These are phyloP conservation scores for Mechanitis messenoides DNA, from an alignment of 2,888 invertebrate genomes.

Conservation along the genomic window DNA sequence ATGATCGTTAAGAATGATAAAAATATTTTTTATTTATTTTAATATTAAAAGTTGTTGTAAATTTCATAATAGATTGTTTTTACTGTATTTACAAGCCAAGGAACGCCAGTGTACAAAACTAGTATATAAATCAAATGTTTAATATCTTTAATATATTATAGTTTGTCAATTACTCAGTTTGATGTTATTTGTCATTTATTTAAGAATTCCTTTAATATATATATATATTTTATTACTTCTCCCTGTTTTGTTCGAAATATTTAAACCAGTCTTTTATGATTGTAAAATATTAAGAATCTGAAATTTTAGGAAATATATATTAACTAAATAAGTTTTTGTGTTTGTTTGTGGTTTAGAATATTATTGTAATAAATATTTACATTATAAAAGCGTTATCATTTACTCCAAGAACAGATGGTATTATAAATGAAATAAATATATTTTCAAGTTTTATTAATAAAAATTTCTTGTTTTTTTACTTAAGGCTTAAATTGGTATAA, in stretches of 20 bases:
- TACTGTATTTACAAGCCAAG: conserved; percentile 5
- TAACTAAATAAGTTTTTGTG: too few species aligned
- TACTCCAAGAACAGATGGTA: background rate
- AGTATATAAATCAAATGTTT: conserved; percentile 20
- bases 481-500: too few species aligned
- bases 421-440: background rate
- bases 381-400: conserved; percentile 32
- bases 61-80: conserved; percentile 4
- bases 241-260: background rate
- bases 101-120: conserved; percentile 12
- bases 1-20: conserved; percentile 50
- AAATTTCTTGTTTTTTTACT: conserved; percentile 44
- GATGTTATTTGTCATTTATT: conserved; percentile 20
- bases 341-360: conserved; percentile 20
- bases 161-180: conserved; percentile 10
- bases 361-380: conserved; percentile 48
- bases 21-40: conserved; percentile 21
- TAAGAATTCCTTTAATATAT: conserved; percentile 1
- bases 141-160: background rate
- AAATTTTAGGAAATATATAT: conserved; percentile 2
- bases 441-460: conserved; percentile 32
- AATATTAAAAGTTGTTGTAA: background rate
- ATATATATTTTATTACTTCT: conserved; percentile 8
- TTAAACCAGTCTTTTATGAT: conserved; percentile 7
- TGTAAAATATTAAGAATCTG: background rate